Base-by-base conservation (phyloP, 2,797 vertebrate genomes). In the Cottoperca gobio region DNA sequence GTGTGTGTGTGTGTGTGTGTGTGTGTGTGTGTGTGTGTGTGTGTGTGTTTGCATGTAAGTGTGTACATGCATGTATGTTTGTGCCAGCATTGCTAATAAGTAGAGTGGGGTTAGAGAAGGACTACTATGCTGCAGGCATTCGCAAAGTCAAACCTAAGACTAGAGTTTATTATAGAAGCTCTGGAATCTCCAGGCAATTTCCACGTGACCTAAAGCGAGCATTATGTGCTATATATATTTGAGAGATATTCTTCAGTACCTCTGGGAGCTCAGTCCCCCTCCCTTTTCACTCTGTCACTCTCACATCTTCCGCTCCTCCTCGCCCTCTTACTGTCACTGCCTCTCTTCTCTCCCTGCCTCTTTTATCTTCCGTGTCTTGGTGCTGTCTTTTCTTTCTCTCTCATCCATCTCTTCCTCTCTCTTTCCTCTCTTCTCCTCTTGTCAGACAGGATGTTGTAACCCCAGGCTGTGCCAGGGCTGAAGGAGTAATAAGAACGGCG, bases 401-500 rank as follows among this genome's bases (percentile, higher is more conserved):
- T 12, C 24, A 24, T 40, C 40, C 23, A 23, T 37, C 61, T 31
- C 8, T 43, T 42, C 17, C 43, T 37, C 35, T 68, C 39, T 50
- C 57, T 65, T 21, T 69, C 73, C 54, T 28, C 23, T 65, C 57
- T 67, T 26, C 21, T 86, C 73, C 75, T 79, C 80, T 81, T 65
- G 78, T 82, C 84, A 88, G 69, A 72, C 76, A 67, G 63, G 77
- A 73, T 65, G 78, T 76, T 77, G 59, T 79, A 83, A 86, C 86
- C 78, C 61, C 70, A 70, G 57, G 85, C 75, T 82, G 69, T 86
- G 81, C 82, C 75, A 60, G 66, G 80, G 83, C 74, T 82, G 91
- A 88, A 89, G 83, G 72, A 82, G 88, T 86, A 86, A 90, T 73
- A 79, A 77, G 79, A 84, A 84, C 82, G 73, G 61, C 76, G 59